Percentiles rank a stretch among this genome's conserved stretches.
phyloP scores from a whole-genome alignment of 2,888 invertebrate genomes.

The Sipha maydis region DNA sequence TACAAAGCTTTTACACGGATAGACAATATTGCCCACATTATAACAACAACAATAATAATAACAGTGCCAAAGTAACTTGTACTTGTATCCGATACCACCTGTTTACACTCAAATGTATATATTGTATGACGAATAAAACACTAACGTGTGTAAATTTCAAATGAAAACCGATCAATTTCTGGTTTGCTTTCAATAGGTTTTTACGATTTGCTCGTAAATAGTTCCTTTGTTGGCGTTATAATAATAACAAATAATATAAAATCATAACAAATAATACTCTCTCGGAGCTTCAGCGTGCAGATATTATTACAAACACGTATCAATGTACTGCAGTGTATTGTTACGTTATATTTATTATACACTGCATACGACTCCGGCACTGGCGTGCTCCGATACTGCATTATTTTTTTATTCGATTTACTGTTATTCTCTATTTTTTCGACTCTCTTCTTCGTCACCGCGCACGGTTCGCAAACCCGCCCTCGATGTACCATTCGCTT shows the following conservation, averaged over 20 bases:
- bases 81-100: conserved; percentile 5
- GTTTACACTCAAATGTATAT: neutral
- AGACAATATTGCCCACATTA: neutral
- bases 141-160: neutral
- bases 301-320: neutral
- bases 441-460: no score
- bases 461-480: no score
- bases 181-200: conserved; percentile 46
- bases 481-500: no score
- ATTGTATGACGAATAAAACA: neutral
- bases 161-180: conserved; percentile 44
- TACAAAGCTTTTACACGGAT: no score
- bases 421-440: no score
- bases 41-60: neutral
- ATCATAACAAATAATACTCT: neutral
- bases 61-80: conserved; percentile 34
- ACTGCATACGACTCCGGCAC: neutral
- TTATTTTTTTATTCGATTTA: no score
- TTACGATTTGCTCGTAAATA: conserved; percentile 47
- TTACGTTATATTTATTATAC: neutral
- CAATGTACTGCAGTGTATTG: no score
- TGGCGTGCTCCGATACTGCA: no score
- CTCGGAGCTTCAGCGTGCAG: neutral
- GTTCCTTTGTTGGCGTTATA: neutral
- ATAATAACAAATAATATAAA: no score